Evolutionary conservation across 1,140 invertebrate species (phyloP).

Genomic region (Philopotamus ludificatus): DNA sequence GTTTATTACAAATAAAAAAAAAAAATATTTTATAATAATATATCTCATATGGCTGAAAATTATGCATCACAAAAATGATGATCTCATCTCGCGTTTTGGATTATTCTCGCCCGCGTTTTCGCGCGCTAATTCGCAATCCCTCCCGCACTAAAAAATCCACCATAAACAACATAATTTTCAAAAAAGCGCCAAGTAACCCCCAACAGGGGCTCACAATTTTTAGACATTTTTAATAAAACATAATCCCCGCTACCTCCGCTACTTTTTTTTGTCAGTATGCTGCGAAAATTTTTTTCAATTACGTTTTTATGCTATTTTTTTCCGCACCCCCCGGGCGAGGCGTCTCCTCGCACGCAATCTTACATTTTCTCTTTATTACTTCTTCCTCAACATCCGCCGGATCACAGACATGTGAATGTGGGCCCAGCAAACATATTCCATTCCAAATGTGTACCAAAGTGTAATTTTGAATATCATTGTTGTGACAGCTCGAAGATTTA

Average conservation of each 20-base stretch:
- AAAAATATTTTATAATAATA: too few relatives aligned
- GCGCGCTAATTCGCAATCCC: constrained; percentile 14
- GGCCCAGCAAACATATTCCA: constrained; percentile 18
- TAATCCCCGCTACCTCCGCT: constrained; percentile 6
- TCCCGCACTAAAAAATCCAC: constrained; percentile 11
- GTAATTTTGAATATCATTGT: neutral
- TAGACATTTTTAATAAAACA: constrained; percentile 22
- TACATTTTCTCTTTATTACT: constrained; percentile 26
- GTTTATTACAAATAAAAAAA: too few relatives aligned
- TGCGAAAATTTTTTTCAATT: constrained; percentile 21
- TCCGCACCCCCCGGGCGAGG: neutral
- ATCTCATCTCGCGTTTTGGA: neutral
- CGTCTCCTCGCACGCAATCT: constrained; percentile 24
- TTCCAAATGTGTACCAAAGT: neutral
- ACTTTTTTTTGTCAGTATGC: constrained; percentile 1
- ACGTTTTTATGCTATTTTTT: constrained; percentile 21
- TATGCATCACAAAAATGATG: neutral
- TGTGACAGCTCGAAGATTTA: neutral
- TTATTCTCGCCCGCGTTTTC: neutral
- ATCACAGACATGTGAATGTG: constrained; percentile 18
- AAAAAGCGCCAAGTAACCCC: neutral
- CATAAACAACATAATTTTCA: constrained; percentile 19
- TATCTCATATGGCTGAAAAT: too few relatives aligned
- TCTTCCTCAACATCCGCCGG: constrained; percentile 19
- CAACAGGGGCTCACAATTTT: constrained; percentile 4